These are phyloP conservation scores for Polietes domitor DNA, from an alignment of 2,888 invertebrate species.

Conservation along the genomic window DNA sequence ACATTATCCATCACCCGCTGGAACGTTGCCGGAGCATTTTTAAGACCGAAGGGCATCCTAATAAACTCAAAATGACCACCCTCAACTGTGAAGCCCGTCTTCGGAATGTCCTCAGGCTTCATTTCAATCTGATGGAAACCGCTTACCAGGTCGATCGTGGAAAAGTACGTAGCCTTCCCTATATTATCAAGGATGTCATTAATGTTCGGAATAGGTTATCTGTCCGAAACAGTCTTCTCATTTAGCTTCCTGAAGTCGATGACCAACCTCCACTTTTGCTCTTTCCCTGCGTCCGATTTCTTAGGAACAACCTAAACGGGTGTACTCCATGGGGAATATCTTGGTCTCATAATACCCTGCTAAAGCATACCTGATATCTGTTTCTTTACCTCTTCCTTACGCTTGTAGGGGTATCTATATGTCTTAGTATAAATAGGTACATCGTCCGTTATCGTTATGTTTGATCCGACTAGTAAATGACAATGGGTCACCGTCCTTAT, in stretches of 20 bases:
- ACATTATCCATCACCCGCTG: slow-evolving; percentile 32
- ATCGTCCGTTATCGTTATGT: too few species aligned
- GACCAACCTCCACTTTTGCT: background rate
- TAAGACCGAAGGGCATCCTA: background rate
- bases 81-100: slow-evolving; percentile 18
- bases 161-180: slow-evolving; percentile 16
- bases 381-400: too few species aligned
- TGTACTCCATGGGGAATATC: too few species aligned
- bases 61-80: slow-evolving; percentile 8
- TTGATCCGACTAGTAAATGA: too few species aligned
- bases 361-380: too few species aligned
- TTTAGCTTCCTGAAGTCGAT: slow-evolving; percentile 1
- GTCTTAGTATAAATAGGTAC: too few species aligned
- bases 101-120: background rate
- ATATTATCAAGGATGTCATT: slow-evolving; percentile 25
- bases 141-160: slow-evolving; percentile 29
- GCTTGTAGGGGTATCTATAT: too few species aligned
- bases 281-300: background rate
- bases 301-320: background rate
- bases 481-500: too few species aligned
- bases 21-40: too few species aligned
- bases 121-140: slow-evolving; percentile 37
- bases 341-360: too few species aligned
- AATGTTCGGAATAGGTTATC: too few species aligned
- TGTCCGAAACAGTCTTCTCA: slow-evolving; percentile 31